A percentile compares a stretch with the other conserved stretches of the same genome.
Conservation (phyloP, 2,797 vertebrate species). For the Spheniscus humboldti region DNA sequence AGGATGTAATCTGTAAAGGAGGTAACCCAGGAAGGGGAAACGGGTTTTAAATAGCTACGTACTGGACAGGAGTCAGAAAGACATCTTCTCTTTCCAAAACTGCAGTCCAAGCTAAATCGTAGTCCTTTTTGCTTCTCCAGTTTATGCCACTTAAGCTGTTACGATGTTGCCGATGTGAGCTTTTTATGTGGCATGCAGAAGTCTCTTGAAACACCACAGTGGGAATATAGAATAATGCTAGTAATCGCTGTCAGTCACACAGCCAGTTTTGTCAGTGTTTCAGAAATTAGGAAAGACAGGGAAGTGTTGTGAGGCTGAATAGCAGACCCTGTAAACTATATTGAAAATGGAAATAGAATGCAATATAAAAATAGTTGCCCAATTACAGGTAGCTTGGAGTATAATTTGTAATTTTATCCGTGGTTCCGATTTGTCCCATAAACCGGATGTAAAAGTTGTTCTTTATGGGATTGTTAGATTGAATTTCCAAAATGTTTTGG, state of each 20-base stretch:
- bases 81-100: neutral
- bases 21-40: neutral
- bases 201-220: neutral
- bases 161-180: neutral
- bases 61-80: neutral
- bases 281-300: neutral
- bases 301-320: neutral
- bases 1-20: neutral
- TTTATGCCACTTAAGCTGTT: neutral
- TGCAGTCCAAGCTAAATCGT: neutral
- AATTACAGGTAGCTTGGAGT: neutral
- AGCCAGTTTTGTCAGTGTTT: neutral
- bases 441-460: neutral
- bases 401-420: neutral
- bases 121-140: neutral
- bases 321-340: neutral
- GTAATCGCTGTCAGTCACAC: neutral
- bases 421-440: neutral
- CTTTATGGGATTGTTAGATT: neutral
- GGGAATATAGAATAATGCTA: neutral
- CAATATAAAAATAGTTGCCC: neutral
- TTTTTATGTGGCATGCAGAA: neutral
- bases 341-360: neutral
- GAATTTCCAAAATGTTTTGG: neutral
- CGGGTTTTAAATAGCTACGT: neutral